A percentile compares a stretch with the other conserved stretches of the same genome.
These are phyloP conservation scores for Melanaphis sacchari DNA, from an alignment of 1,140 invertebrate genomes.

Conservation along the genomic window DNA sequence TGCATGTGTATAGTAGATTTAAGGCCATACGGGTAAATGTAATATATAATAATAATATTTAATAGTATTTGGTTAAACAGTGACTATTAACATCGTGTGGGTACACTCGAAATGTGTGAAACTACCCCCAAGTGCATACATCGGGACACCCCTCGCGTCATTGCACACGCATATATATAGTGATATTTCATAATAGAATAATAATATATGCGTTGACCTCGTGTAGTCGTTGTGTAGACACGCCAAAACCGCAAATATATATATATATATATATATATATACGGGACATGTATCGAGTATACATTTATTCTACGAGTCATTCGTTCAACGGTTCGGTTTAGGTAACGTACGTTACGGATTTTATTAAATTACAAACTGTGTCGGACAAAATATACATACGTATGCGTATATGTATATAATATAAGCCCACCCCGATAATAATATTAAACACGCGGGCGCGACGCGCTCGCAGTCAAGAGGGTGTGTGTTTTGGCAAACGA, in stretches of 20 bases:
- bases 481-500: conserved; percentile 52
- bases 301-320: conserved; percentile 11
- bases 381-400: background rate
- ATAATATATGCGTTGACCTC: conserved; percentile 25
- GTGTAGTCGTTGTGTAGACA: background rate
- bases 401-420: background rate
- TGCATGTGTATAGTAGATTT: background rate
- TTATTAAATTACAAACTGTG: conserved; percentile 13
- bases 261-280: background rate
- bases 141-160: conserved; percentile 4
- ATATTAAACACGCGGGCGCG: background rate
- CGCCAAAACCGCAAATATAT: background rate
- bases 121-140: background rate
- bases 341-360: background rate
- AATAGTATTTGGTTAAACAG: background rate
- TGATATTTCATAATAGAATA: background rate
- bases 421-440: background rate
- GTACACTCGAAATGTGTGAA: conserved; percentile 8
- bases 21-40: background rate
- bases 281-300: background rate
- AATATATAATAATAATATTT: background rate
- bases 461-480: background rate
- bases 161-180: background rate
- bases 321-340: background rate
- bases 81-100: background rate